Conservation (phyloP, 2,113 vertebrate genomes). For the Manacus vitellinus region DNA sequence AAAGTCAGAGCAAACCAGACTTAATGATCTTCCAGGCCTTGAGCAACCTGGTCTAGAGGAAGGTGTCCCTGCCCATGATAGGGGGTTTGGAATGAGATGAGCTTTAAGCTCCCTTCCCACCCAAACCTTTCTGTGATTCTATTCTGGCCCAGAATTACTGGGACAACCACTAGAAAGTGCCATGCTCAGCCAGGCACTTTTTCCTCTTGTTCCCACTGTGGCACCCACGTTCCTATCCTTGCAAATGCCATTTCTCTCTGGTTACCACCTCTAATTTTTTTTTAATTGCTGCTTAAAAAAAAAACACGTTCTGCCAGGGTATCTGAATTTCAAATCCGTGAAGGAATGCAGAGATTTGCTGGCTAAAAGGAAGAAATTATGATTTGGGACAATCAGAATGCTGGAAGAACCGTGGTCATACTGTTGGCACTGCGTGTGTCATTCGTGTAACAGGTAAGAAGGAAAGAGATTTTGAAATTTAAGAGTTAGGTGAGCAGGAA, state of each 20-base stretch:
- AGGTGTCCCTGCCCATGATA: too few relatives aligned
- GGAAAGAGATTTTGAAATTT: not conserved
- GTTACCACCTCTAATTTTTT: not conserved
- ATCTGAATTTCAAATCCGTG: not conserved
- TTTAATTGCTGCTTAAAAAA: not conserved
- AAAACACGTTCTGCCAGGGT: not conserved
- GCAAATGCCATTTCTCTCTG: not conserved
- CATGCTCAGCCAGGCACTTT: too few relatives aligned
- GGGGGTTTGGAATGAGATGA: too few relatives aligned
- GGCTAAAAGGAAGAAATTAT: not conserved
- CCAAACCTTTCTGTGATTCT: too few relatives aligned
- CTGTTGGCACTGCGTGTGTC: not conserved
- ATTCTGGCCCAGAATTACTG: too few relatives aligned
- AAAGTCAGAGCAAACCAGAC: too few relatives aligned
- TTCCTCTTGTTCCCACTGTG: not conserved
- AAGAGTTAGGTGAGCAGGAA: not conserved
- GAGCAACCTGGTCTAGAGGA: too few relatives aligned
- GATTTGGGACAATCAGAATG: not conserved
- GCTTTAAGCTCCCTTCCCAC: too few relatives aligned
- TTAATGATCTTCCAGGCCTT: too few relatives aligned
- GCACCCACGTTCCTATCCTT: not conserved
- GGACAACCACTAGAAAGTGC: too few relatives aligned
- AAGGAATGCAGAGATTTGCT: not conserved
- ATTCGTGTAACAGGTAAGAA: not conserved
- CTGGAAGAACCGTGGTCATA: not conserved